Conservation (phyloP, 2,888 invertebrate species). For the Parnassius apollo region DNA sequence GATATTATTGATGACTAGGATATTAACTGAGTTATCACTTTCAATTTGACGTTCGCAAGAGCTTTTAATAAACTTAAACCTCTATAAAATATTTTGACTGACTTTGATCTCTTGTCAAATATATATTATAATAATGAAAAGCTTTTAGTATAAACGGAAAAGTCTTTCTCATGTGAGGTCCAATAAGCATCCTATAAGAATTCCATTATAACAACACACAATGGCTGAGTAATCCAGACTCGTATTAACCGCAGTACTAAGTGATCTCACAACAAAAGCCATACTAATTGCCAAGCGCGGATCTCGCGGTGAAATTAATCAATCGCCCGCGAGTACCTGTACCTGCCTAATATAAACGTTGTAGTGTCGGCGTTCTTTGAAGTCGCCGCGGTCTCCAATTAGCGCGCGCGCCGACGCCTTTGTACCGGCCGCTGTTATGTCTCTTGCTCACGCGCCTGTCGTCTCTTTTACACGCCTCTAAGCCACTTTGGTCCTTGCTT, state of each 20-base stretch:
- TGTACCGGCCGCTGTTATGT: conserved; percentile 49
- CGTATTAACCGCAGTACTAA: conserved; percentile 31
- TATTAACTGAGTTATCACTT: no score
- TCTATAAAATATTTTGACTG: no score
- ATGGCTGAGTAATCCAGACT: conserved; percentile 13
- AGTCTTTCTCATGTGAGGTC: conserved; percentile 18
- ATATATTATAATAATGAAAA: no score
- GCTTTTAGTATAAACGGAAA: no score
- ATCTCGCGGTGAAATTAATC: conserved; percentile 74
- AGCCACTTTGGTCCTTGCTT: conserved; percentile 19
- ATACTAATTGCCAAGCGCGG: conserved; percentile 72
- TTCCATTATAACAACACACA: conserved; percentile 15
- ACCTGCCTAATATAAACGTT: conserved; percentile 78
- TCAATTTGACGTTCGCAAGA: no score
- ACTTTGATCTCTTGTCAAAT: no score
- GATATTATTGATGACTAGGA: no score
- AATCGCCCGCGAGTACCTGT: conserved; percentile 63
- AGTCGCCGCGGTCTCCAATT: conserved; percentile 75
- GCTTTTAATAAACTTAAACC: no score
- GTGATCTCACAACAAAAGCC: conserved; percentile 59
- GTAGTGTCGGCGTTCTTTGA: conserved; percentile 70
- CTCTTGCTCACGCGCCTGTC: conserved; percentile 37
- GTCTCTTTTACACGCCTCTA: conserved; percentile 33
- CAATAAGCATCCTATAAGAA: conserved; percentile 3
- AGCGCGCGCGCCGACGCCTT: conserved; percentile 75